Conservation (phyloP, 1,140 invertebrate species). For the Heliconius melpomene region DNA sequence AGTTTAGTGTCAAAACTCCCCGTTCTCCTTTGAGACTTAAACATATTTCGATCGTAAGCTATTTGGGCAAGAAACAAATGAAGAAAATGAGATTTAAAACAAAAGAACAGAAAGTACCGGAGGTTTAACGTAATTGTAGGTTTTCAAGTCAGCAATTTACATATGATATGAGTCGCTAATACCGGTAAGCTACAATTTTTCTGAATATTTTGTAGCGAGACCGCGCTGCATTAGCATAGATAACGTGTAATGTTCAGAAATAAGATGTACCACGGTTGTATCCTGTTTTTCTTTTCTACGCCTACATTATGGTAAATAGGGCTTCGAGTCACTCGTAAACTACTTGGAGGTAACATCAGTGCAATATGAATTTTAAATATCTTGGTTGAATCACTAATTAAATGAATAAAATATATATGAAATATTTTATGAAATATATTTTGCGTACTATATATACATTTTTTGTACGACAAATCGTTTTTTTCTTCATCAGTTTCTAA, state of each 20-base stretch:
- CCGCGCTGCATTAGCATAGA: constrained; percentile 63
- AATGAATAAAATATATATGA: constrained; percentile 4
- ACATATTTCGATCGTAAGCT: constrained; percentile 60
- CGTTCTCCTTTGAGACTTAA: not conserved
- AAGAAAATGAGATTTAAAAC: constrained; percentile 48
- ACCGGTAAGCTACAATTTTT: constrained; percentile 64
- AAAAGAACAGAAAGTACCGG: constrained; percentile 62
- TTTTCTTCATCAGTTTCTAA: no score
- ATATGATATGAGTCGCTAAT: constrained; percentile 75
- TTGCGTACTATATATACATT: no score
- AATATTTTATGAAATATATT: not conserved
- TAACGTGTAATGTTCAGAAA: constrained; percentile 54
- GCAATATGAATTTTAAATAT: constrained; percentile 29
- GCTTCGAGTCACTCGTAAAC: constrained; percentile 2
- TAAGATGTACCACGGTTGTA: constrained; percentile 45
- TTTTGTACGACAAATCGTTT: no score
- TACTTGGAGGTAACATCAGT: constrained; percentile 2
- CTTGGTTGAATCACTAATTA: constrained; percentile 9
- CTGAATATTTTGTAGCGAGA: constrained; percentile 57
- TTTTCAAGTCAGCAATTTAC: constrained; percentile 63
- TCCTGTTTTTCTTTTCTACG: constrained; percentile 29
- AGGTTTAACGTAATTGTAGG: constrained; percentile 58
- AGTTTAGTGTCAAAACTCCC: not conserved
- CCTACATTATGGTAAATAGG: constrained; percentile 8
- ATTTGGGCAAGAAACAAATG: constrained; percentile 57